phyloP scores from a whole-genome alignment of 1,140 invertebrate species.

The Rhagoletis pomonella region DNA sequence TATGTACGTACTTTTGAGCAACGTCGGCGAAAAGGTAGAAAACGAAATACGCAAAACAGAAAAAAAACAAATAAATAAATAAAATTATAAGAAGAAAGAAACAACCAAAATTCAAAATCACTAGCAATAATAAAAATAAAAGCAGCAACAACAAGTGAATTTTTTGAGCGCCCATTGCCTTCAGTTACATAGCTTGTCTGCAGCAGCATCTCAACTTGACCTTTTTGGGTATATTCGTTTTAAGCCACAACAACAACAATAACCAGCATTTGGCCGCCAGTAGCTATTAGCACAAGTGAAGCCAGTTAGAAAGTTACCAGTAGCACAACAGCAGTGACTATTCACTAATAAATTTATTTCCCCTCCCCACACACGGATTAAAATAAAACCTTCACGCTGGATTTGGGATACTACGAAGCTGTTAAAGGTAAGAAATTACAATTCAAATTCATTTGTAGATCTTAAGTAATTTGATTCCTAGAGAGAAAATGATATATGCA shows the following conservation, averaged over 20 bases:
- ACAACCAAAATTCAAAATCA: conserved; percentile 36
- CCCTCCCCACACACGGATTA: conserved; percentile 33
- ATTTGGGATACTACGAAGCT: conserved; percentile 74
- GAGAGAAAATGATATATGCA: not conserved
- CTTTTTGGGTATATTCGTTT: conserved; percentile 21
- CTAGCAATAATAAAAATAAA: not conserved
- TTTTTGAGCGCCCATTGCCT: not conserved
- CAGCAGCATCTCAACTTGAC: conserved; percentile 21
- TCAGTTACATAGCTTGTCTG: not conserved
- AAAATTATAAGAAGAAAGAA: not conserved
- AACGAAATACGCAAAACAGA: conserved; percentile 29
- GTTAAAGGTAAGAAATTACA: conserved; percentile 66
- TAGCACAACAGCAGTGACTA: conserved; percentile 31
- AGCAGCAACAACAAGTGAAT: not conserved
- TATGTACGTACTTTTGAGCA: conserved; percentile 8
- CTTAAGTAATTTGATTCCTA: too few species aligned
- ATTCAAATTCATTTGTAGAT: not conserved
- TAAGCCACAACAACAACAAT: not conserved
- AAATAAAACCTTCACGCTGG: conserved; percentile 74
- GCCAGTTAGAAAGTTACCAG: conserved; percentile 45
- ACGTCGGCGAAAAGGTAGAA: not conserved
- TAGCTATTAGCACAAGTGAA: not conserved
- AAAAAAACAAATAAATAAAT: not conserved
- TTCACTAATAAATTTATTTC: conserved; percentile 42
- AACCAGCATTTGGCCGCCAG: not conserved